phyloP scores from a whole-genome alignment of 2,888 invertebrate species.

The Amorpha juglandis region DNA sequence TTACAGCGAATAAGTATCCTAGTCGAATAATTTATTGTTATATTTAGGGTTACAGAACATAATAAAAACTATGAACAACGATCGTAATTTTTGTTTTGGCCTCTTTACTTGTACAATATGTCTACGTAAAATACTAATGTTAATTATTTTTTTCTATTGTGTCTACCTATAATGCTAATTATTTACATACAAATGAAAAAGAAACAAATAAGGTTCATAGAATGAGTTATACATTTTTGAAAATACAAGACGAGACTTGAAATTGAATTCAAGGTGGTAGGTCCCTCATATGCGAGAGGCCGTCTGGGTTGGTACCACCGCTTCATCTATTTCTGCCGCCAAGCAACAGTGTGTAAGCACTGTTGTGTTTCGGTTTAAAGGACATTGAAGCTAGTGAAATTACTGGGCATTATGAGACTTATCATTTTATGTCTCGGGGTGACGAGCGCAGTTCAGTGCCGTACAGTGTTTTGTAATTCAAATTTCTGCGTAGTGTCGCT shows the following conservation, averaged over 20 bases:
- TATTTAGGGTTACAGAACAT: constrained; percentile 29
- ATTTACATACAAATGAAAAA: background rate
- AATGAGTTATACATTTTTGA: background rate
- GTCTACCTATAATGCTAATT: background rate
- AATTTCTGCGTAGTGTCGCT: too few species aligned
- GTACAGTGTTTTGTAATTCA: too few species aligned
- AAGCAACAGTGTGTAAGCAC: too few species aligned
- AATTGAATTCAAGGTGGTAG: too few species aligned
- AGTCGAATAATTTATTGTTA: constrained; percentile 66
- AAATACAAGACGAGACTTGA: background rate
- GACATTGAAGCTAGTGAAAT: too few species aligned
- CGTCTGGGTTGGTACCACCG: too few species aligned
- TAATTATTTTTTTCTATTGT: background rate
- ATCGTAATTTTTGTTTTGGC: background rate
- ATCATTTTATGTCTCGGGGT: too few species aligned
- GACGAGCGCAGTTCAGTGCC: too few species aligned
- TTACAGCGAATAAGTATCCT: constrained; percentile 55
- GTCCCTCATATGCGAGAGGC: too few species aligned
- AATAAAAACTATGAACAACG: constrained; percentile 7
- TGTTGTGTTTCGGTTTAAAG: too few species aligned
- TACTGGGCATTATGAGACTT: too few species aligned
- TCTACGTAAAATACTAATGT: background rate
- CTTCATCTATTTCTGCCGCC: too few species aligned
- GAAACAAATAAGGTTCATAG: background rate
- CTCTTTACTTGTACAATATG: background rate